Percentiles rank a stretch among this genome's conserved stretches.
These are phyloP conservation scores for Nilaparvata lugens DNA, from an alignment of 1,140 invertebrate species.

Conservation along the genomic window DNA sequence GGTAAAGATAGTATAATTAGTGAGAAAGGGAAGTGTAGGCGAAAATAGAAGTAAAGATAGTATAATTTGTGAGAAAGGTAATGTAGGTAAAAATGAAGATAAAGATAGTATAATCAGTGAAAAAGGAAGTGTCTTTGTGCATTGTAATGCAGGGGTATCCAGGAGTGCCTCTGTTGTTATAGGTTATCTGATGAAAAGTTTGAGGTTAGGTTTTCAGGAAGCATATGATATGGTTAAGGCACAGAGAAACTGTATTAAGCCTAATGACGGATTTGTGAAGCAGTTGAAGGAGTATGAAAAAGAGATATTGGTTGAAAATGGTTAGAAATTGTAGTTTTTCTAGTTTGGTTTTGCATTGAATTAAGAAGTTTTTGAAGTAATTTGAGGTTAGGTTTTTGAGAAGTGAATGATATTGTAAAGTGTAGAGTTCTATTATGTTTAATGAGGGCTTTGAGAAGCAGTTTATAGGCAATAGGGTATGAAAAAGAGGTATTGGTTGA, in stretches of 20 bases:
- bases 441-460: background rate
- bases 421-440: background rate
- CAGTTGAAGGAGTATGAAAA: conserved; percentile 1
- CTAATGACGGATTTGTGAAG: background rate
- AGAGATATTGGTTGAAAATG: background rate
- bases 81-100: too few species aligned
- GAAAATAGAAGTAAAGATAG: too few species aligned
- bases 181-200: background rate
- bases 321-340: background rate
- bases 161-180: conserved; percentile 43
- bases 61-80: too few species aligned
- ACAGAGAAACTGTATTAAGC: background rate
- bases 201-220: background rate
- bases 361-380: too few species aligned
- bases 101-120: conserved; percentile 35
- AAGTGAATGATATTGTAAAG: background rate
- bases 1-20: too few species aligned
- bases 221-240: background rate
- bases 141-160: conserved; percentile 88
- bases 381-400: background rate
- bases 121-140: conserved; percentile 63
- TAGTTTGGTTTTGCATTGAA: too few species aligned
- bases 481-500: background rate
- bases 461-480: background rate
- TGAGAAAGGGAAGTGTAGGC: too few species aligned